Conservation (phyloP, 2,888 invertebrate species). For the Euzetes globulus region DNA sequence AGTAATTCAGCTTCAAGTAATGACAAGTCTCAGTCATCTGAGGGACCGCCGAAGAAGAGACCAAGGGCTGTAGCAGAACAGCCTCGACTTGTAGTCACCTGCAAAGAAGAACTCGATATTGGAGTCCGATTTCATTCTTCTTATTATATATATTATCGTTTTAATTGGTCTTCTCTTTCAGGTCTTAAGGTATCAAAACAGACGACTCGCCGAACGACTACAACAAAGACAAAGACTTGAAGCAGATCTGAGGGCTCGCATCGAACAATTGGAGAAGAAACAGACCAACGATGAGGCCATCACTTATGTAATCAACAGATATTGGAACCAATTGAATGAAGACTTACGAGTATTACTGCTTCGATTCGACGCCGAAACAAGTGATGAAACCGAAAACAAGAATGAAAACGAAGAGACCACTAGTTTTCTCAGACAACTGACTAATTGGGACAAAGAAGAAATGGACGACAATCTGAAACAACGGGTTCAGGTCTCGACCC, state of each 20-base stretch:
- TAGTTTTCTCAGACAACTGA: constrained; percentile 86
- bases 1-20: not conserved
- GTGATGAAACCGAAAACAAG: constrained; percentile 89
- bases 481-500: constrained; percentile 63
- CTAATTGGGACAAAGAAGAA: constrained; percentile 97
- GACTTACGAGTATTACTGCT: constrained; percentile 88
- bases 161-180: not conserved
- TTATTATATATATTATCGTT: not conserved
- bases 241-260: constrained; percentile 75
- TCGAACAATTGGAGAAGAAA: constrained; percentile 85
- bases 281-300: constrained; percentile 97
- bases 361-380: constrained; percentile 93
- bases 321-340: constrained; percentile 76
- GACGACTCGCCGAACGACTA: constrained; percentile 73
- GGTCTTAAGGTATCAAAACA: constrained; percentile 71
- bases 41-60: constrained; percentile 3
- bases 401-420: constrained; percentile 95
- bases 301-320: constrained; percentile 90
- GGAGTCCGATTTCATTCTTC: constrained; percentile 4
- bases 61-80: not conserved
- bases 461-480: constrained; percentile 56
- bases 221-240: constrained; percentile 85
- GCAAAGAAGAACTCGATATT: constrained; percentile 32
- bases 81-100: constrained; percentile 24
- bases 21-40: not conserved